These are phyloP conservation scores for Merluccius polli DNA, from an alignment of 2,797 vertebrate species.

Conservation along the genomic window DNA sequence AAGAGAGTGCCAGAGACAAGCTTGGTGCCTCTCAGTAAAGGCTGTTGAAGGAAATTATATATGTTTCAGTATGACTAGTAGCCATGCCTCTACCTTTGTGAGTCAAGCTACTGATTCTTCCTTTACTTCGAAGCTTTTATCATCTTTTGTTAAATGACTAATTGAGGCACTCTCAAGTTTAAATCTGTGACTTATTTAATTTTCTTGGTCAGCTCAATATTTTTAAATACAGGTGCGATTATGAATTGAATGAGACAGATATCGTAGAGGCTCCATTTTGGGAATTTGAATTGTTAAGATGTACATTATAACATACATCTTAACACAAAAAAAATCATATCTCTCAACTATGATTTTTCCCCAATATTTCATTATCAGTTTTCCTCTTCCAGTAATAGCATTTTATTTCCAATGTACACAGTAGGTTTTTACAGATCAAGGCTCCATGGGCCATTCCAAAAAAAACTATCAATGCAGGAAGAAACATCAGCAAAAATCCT, in stretches of 20 bases:
- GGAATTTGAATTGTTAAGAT: slow-evolving; percentile 4
- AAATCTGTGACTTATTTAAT: background rate
- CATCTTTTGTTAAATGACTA: background rate
- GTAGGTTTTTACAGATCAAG: slow-evolving; percentile 68
- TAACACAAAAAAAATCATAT: slow-evolving; percentile 6
- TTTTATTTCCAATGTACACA: slow-evolving; percentile 65
- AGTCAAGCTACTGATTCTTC: too few relatives aligned
- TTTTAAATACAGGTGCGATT: slow-evolving; percentile 3
- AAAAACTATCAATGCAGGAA: slow-evolving; percentile 70
- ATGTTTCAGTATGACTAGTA: slow-evolving; percentile 25
- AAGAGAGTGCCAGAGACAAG: background rate
- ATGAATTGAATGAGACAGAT: too few relatives aligned
- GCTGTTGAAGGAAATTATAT: slow-evolving; percentile 32
- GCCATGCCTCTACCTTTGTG: slow-evolving; percentile 4
- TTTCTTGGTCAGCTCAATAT: background rate
- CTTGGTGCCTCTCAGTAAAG: slow-evolving; percentile 29
- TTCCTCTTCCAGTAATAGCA: slow-evolving; percentile 62
- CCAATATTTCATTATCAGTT: slow-evolving; percentile 53
- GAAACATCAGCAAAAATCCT: slow-evolving; percentile 68
- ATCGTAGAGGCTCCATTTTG: slow-evolving; percentile 10
- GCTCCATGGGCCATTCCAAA: slow-evolving; percentile 66
- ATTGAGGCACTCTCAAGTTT: background rate
- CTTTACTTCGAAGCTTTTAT: background rate
- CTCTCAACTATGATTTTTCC: slow-evolving; percentile 35
- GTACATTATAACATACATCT: background rate